These are phyloP conservation scores for Saccopteryx bilineata DNA, from an alignment of 2,113 vertebrate genomes.

Conservation along the genomic window DNA sequence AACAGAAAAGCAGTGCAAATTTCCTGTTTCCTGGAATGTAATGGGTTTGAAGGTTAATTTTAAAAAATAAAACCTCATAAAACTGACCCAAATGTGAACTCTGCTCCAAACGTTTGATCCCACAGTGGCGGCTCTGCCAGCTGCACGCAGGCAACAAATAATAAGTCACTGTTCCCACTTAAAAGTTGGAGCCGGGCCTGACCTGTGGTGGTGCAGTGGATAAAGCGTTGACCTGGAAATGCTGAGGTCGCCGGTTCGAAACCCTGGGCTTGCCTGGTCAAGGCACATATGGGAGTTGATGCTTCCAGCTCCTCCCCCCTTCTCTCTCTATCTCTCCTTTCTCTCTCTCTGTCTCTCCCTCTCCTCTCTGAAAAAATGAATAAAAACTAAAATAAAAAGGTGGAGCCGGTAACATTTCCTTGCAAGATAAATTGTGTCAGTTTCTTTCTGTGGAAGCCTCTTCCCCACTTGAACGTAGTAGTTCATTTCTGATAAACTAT, in stretches of 20 bases:
- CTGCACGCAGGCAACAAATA: not conserved
- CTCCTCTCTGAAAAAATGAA: too few relatives aligned
- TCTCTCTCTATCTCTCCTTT: too few relatives aligned
- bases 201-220: too few relatives aligned
- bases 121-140: not conserved
- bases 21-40: slow-evolving; percentile 63
- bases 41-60: slow-evolving; percentile 63
- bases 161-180: not conserved
- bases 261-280: too few relatives aligned
- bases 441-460: not conserved
- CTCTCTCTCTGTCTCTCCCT: too few relatives aligned
- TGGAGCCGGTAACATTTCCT: not conserved
- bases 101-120: not conserved
- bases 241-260: too few relatives aligned
- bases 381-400: not conserved
- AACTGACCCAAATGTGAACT: not conserved
- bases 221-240: too few relatives aligned
- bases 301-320: too few relatives aligned
- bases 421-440: not conserved
- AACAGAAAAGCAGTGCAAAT: slow-evolving; percentile 11
- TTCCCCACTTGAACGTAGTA: not conserved
- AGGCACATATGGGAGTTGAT: too few relatives aligned
- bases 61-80: slow-evolving; percentile 39
- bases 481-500: not conserved
- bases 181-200: not conserved